Conservation (phyloP, 2,797 vertebrate species). For the Liasis olivaceus region DNA sequence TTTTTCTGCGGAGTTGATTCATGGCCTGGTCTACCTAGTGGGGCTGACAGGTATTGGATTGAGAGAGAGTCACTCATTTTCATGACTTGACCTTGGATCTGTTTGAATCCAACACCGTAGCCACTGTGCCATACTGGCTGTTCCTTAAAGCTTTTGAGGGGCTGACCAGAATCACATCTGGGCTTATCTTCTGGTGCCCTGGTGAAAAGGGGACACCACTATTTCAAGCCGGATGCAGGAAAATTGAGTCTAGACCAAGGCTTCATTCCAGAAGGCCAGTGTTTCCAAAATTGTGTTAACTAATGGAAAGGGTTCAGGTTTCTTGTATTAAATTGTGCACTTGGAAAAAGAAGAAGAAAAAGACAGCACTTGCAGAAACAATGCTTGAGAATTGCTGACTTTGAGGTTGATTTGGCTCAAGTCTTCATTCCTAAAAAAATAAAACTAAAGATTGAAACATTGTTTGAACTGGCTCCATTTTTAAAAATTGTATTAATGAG, state of each 20-base stretch:
- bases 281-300: constrained; percentile 63
- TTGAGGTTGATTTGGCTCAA: constrained; percentile 57
- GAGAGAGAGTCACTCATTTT: background rate
- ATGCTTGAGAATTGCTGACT: constrained; percentile 61
- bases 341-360: background rate
- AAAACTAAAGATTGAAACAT: constrained; percentile 56
- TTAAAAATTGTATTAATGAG: constrained; percentile 23
- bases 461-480: constrained; percentile 64
- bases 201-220: background rate
- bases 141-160: background rate
- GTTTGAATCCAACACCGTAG: background rate
- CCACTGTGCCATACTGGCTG: background rate
- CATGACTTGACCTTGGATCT: background rate
- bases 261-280: constrained; percentile 66
- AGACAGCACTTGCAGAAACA: background rate
- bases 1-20: background rate
- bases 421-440: constrained; percentile 52
- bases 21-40: background rate
- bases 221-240: background rate
- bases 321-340: constrained; percentile 48
- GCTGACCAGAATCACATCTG: background rate
- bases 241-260: constrained; percentile 17
- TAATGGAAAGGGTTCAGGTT: constrained; percentile 52
- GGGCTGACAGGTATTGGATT: background rate
- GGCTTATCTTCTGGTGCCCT: background rate